These are phyloP conservation scores for Melipona bicolor DNA, from an alignment of 2,888 invertebrate species.

Conservation along the genomic window DNA sequence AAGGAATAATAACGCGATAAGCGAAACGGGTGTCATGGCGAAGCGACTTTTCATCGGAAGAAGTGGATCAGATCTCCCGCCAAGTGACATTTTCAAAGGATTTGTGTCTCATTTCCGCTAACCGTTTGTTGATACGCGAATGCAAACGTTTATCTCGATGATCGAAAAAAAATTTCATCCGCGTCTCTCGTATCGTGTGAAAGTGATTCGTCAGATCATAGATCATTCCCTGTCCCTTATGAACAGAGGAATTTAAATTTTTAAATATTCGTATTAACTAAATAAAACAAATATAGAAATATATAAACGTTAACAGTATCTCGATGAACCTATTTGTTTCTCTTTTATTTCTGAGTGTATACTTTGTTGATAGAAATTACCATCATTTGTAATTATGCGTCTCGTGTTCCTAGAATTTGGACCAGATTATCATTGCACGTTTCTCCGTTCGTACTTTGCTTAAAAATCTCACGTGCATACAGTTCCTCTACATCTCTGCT, in stretches of 20 bases:
- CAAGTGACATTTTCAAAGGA: slow-evolving; percentile 37
- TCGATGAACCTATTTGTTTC: background rate
- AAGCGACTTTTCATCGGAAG: slow-evolving; percentile 65
- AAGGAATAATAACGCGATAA: slow-evolving; percentile 67
- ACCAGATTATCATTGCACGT: background rate
- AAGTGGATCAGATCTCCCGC: slow-evolving; percentile 63
- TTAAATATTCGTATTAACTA: too few species aligned
- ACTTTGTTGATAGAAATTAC: background rate
- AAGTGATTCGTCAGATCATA: too few species aligned
- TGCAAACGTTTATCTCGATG: background rate
- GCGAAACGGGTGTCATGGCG: slow-evolving; percentile 51
- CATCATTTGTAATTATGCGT: background rate
- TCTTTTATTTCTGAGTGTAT: background rate
- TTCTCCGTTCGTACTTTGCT: background rate
- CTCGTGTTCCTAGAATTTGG: background rate
- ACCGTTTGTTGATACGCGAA: slow-evolving; percentile 38
- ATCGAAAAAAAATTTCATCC: background rate
- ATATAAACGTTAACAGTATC: background rate
- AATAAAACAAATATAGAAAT: too few species aligned
- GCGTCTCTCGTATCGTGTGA: too few species aligned
- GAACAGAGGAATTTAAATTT: too few species aligned
- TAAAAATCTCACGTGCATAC: background rate
- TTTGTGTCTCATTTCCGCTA: slow-evolving; percentile 52
- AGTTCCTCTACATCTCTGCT: background rate
- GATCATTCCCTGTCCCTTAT: too few species aligned